phyloP scores from a whole-genome alignment of 2,113 vertebrate species.

The Coptodon rendalli region DNA sequence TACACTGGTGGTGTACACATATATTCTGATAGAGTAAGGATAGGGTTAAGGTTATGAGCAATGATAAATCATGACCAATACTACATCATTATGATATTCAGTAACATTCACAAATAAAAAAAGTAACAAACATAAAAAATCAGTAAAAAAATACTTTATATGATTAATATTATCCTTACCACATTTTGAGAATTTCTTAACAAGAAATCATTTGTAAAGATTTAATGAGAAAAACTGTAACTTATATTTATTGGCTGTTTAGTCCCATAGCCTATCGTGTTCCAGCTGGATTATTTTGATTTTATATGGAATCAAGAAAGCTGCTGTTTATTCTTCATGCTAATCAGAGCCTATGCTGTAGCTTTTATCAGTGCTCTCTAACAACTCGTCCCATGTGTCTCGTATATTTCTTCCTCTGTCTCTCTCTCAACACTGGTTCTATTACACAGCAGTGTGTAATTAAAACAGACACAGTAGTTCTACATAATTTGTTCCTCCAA shows the following conservation, averaged over 20 bases:
- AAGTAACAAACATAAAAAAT: background rate
- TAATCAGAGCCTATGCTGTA: background rate
- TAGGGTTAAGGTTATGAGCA: background rate
- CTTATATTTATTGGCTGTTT: background rate
- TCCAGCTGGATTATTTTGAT: background rate
- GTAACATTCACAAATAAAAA: background rate
- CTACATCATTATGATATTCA: background rate
- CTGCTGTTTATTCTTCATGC: background rate
- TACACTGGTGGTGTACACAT: background rate
- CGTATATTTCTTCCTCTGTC: background rate
- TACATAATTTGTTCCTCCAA: slow-evolving; percentile 12
- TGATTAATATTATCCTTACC: background rate
- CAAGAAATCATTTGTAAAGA: background rate
- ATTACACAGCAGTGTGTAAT: background rate
- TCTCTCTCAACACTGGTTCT: background rate
- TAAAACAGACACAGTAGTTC: background rate
- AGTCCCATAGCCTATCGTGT: background rate
- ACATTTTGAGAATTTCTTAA: background rate
- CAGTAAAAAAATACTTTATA: rapidly evolving
- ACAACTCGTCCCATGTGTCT: background rate
- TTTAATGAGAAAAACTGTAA: background rate
- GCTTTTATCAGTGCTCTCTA: background rate
- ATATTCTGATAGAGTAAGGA: background rate
- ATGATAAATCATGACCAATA: background rate
- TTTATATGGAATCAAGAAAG: background rate